Conservation (phyloP, 2,888 invertebrate species). For the Ichneumon xanthorius region DNA sequence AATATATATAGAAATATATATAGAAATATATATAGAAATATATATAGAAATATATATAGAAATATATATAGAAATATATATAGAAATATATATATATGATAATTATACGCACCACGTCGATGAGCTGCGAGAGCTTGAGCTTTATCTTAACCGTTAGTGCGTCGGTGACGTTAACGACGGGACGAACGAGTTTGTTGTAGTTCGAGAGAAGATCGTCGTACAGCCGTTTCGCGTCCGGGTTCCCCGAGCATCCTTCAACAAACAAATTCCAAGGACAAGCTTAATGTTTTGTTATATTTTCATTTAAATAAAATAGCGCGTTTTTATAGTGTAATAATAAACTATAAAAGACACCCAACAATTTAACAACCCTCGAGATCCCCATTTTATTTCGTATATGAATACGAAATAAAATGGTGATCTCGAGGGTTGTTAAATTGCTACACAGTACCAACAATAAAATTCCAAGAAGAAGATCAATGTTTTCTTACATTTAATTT, state of each 20-base stretch:
- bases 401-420: not conserved
- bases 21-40: too few relatives aligned
- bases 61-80: too few relatives aligned
- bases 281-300: not conserved
- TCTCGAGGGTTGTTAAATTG: not conserved
- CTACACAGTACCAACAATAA: too few relatives aligned
- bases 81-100: too few relatives aligned
- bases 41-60: too few relatives aligned
- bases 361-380: too few relatives aligned
- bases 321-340: not conserved
- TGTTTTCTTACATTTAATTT: too few relatives aligned
- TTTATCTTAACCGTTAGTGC: conserved; percentile 94
- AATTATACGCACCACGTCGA: conserved; percentile 92
- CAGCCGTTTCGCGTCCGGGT: conserved; percentile 95
- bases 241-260: conserved; percentile 92
- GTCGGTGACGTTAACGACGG: conserved; percentile 94
- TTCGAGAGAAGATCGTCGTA: conserved; percentile 95
- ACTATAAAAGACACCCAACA: too few relatives aligned
- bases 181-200: conserved; percentile 95
- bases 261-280: not conserved
- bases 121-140: conserved; percentile 94
- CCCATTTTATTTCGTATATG: too few relatives aligned
- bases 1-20: not conserved
- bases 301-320: too few relatives aligned
- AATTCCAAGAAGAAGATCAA: too few relatives aligned